phyloP scores from a whole-genome alignment of 1,140 invertebrate genomes.

The Bradysia coprophila region DNA sequence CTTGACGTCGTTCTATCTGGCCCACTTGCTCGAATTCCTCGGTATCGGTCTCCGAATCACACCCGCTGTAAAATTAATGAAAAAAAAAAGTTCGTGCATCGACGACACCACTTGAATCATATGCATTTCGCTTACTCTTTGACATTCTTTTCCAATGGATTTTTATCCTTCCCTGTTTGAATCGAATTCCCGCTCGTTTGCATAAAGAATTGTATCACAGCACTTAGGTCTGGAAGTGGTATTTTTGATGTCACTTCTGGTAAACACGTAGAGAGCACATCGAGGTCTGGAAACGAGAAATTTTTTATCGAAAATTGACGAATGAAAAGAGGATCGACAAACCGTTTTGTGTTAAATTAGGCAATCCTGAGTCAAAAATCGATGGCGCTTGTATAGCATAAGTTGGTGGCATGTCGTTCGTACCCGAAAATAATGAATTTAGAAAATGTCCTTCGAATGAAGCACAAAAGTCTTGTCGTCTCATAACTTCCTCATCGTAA shows the following conservation, averaged over 20 bases:
- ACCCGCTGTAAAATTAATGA: constrained; percentile 30
- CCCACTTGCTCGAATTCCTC: constrained; percentile 67
- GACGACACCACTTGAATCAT: no score
- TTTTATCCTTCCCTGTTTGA: no score
- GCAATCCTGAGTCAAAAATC: constrained; percentile 52
- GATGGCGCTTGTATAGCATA: constrained; percentile 66
- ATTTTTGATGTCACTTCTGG: constrained; percentile 35
- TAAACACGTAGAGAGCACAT: constrained; percentile 37
- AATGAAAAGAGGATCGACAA: neutral
- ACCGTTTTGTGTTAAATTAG: constrained; percentile 32
- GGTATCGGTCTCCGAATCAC: constrained; percentile 63
- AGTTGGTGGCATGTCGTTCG: constrained; percentile 65
- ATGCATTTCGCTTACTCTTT: no score
- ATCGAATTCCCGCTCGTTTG: no score
- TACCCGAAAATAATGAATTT: constrained; percentile 65
- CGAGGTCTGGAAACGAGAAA: constrained; percentile 35
- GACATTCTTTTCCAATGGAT: no score
- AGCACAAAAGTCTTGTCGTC: constrained; percentile 49
- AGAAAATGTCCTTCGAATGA: constrained; percentile 77
- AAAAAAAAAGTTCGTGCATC: constrained; percentile 6
- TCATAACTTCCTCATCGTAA: constrained; percentile 52
- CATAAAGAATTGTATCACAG: constrained; percentile 51
- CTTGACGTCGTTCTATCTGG: constrained; percentile 33
- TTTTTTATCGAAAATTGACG: no score
- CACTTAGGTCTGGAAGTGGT: constrained; percentile 36